phyloP scores from a whole-genome alignment of 2,888 invertebrate species.

The Branchipolynoe longqiensis region DNA sequence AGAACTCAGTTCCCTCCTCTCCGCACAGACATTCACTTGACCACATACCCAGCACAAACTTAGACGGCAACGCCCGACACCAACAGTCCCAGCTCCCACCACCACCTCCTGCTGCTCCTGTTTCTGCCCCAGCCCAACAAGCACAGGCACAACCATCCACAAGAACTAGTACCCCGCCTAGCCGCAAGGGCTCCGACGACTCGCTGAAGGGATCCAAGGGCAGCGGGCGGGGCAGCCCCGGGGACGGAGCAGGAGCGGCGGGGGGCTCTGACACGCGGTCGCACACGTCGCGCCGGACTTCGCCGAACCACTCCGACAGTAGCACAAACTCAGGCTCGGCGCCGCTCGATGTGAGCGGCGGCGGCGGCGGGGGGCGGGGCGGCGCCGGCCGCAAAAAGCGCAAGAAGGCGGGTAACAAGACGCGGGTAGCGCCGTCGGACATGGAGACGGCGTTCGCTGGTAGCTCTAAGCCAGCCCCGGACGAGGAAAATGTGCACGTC shows the following conservation, averaged over 20 bases:
- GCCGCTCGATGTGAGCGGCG: background rate
- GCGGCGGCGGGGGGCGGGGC: background rate
- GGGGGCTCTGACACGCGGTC: conserved; percentile 15
- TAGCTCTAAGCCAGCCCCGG: conserved; percentile 20
- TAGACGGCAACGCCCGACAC: background rate
- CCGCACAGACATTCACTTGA: conserved; percentile 65
- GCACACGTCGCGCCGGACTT: conserved; percentile 19
- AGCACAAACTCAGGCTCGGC: background rate
- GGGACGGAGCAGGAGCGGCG: background rate
- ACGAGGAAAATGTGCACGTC: conserved; percentile 73
- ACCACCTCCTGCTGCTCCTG: conserved; percentile 3
- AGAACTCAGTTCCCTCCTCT: conserved; percentile 72
- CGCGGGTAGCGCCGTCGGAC: conserved; percentile 55
- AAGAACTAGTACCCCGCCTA: conserved; percentile 36
- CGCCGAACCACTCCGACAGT: conserved; percentile 54
- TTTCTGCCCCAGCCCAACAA: conserved; percentile 11
- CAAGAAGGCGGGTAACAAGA: conserved; percentile 10
- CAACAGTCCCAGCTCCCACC: conserved; percentile 12
- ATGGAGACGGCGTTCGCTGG: background rate
- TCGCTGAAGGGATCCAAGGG: conserved; percentile 28
- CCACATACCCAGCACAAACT: background rate
- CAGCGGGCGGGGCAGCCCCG: background rate
- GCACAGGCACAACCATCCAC: conserved; percentile 27
- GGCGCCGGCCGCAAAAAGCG: conserved; percentile 32
- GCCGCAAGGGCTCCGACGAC: conserved; percentile 36